Percentiles rank a stretch among this genome's conserved stretches.
These are phyloP conservation scores for Collichthys lucidus DNA, from an alignment of 2,113 vertebrate species.

Conservation along the genomic window DNA sequence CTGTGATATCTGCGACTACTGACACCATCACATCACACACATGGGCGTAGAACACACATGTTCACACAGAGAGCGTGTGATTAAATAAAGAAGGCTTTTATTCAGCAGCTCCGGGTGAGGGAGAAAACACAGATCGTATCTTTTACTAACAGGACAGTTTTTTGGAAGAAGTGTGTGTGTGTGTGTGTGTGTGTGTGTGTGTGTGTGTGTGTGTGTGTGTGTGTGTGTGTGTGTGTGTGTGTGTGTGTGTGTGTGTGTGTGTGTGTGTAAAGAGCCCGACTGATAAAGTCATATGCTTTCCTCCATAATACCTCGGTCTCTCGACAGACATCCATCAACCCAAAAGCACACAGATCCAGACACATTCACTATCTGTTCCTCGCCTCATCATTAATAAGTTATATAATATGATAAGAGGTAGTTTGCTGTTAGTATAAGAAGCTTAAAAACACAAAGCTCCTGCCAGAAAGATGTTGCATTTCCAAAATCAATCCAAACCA, in stretches of 20 bases:
- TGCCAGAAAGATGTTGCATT: neutral
- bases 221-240: no score
- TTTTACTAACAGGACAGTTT: constrained; percentile 61
- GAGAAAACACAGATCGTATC: constrained; percentile 65
- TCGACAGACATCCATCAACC: constrained; percentile 45
- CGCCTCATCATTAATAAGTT: constrained; percentile 24
- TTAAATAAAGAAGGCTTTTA: constrained; percentile 62
- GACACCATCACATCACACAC: constrained; percentile 53
- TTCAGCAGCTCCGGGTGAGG: constrained; percentile 53
- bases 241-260: no score
- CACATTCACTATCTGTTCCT: constrained; percentile 32
- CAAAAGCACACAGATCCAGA: constrained; percentile 39
- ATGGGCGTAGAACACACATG: constrained; percentile 48
- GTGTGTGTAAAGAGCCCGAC: constrained; percentile 20
- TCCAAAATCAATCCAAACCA: neutral
- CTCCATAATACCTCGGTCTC: constrained; percentile 29
- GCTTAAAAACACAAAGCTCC: constrained; percentile 15
- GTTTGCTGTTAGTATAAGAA: constrained; percentile 1
- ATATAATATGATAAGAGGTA: neutral
- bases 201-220: no score
- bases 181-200: neutral
- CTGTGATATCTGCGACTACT: constrained; percentile 49
- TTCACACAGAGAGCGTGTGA: constrained; percentile 41
- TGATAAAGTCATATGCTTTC: constrained; percentile 56
- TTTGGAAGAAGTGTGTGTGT: constrained; percentile 30